Base-by-base conservation (phyloP, 2,797 vertebrate species). In the Pseudocheirus occidentalis region DNA sequence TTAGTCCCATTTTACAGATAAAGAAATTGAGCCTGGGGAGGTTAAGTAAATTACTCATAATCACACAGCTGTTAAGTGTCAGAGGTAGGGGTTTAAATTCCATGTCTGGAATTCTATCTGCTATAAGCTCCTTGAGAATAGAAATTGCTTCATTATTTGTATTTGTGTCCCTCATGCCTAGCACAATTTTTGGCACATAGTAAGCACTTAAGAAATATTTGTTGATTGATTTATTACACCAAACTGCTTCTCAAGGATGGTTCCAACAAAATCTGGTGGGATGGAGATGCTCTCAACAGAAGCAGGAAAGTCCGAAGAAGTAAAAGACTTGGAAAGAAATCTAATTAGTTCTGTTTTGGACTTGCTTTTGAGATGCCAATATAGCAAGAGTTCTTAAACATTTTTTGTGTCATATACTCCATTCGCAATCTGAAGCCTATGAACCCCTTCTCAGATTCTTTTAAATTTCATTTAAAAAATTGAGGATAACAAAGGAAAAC, bases 151-250 rank as follows among this genome's bases (percentile, higher is more conserved):
- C 57, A 10, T 55, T 87, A 29, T 59, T 92, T 91, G 34, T 91
- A 29, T 91, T 24, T 46, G 9, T 58, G 40, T 93, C n/a, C 91
- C 52, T 62, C 59, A 73, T 21, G 31, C 81, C 52, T 62, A 66
- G 55, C 56, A 91, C 34, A 92, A 16, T 93, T 55, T 56, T 12
- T 91, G 91, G 13, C 73, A 54, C 4, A 0, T 29, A 55, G 4
- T 54, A 57, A 54, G 40, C n/a, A 57, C 96, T 87, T 3, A 2
- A 40, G 90, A 93, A 90, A 46, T 66, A 55, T 96, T 91, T 93
- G 14, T 18, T 94, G 90, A 92, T 24, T 87, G 55, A n/a, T 55
- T 55, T 34, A 31, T 81, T 81, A 81, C 2, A 81, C 40, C 9
- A 73, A 9, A 73, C 16, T 73, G 34, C 66, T 46, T 46, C 2